phyloP scores from a whole-genome alignment of 2,113 vertebrate species.

The Melospiza melodia region DNA sequence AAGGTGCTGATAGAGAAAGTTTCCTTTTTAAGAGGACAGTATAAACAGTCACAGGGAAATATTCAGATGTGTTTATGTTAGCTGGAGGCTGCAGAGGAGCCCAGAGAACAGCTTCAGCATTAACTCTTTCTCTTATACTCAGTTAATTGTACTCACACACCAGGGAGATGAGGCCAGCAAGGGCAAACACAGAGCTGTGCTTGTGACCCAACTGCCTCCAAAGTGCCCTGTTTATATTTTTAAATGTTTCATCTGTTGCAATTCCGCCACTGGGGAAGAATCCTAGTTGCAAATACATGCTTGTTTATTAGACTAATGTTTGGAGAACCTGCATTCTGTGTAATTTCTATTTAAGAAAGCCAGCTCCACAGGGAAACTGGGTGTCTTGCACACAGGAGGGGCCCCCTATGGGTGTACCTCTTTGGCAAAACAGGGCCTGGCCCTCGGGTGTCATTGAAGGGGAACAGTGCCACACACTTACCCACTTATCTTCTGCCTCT shows the following conservation, averaged over 20 bases:
- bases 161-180: not conserved
- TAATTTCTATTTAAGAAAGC: not conserved
- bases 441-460: not conserved
- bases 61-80: conserved; percentile 70
- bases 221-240: not conserved
- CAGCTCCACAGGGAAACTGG: not conserved
- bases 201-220: not conserved
- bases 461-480: not conserved
- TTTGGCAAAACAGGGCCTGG: not conserved
- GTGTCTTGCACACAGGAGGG: not conserved
- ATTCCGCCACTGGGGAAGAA: not conserved
- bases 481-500: not conserved
- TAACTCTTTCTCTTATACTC: conserved; percentile 23
- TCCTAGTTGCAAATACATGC: not conserved
- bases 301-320: not conserved
- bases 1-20: conserved; percentile 51
- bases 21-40: conserved; percentile 66
- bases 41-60: conserved; percentile 57
- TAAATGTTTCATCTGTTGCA: not conserved
- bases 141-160: not conserved
- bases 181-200: not conserved
- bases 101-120: not conserved
- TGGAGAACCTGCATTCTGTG: not conserved
- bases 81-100: conserved; percentile 1
- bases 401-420: fast-evolving